Percentiles rank a stretch among this genome's conserved stretches.
Evolutionary conservation across 2,113 vertebrate species (phyloP).

Genomic region (Rhipidura dahli): DNA sequence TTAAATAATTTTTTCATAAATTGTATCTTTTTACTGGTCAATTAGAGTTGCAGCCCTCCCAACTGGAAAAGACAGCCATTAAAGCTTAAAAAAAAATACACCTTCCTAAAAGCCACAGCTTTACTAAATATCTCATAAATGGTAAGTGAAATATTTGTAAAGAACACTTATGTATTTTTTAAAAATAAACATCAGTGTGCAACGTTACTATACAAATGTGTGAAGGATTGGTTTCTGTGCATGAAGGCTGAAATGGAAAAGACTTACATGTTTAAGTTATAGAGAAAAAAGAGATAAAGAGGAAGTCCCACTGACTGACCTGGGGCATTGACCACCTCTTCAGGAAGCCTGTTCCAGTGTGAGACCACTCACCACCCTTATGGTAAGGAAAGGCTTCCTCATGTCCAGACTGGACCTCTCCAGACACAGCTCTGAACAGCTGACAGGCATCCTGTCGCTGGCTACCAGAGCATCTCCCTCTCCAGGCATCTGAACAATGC

Average conservation of each 20-base stretch:
- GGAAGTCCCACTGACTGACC: not conserved
- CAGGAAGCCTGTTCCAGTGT: not conserved
- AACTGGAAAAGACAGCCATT: not conserved
- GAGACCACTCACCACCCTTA: not conserved
- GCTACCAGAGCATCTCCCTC: not conserved
- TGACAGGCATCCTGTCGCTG: too few relatives aligned
- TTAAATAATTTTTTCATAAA: not conserved
- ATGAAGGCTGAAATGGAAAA: not conserved
- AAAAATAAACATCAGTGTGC: not conserved
- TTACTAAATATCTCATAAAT: not conserved
- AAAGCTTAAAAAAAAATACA: not conserved
- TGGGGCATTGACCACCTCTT: not conserved
- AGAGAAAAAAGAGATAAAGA: not conserved
- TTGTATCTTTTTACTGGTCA: not conserved
- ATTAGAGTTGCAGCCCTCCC: not conserved
- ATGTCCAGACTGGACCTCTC: not conserved
- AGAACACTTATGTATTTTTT: fast-evolving
- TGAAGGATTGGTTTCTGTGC: not conserved
- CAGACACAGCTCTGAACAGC: not conserved
- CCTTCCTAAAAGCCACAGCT: not conserved
- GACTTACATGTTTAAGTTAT: not conserved
- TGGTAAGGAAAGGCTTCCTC: not conserved
- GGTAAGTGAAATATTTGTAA: not conserved
- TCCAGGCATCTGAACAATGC: not conserved
- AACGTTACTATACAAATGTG: not conserved